Conservation (phyloP, 2,113 vertebrate genomes). For the Polypterus bichir region DNA sequence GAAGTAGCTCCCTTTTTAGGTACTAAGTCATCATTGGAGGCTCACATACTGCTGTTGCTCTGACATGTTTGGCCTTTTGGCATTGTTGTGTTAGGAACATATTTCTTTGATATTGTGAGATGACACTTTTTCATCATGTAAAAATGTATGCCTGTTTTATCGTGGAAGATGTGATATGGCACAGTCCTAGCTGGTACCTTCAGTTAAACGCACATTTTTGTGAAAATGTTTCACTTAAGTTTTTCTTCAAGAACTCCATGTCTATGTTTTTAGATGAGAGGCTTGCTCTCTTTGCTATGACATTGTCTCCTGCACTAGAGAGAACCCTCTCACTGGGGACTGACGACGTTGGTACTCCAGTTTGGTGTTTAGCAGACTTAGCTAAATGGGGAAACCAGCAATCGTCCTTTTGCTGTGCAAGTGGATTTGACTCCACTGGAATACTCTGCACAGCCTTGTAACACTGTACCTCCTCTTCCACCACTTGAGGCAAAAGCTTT, state of each 20-base stretch:
- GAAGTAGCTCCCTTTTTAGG: too few species aligned
- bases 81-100: too few species aligned
- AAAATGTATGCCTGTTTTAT: too few species aligned
- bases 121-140: too few species aligned
- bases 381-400: constrained; percentile 15
- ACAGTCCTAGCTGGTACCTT: too few species aligned
- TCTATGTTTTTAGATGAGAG: constrained; percentile 16
- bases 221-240: constrained; percentile 8
- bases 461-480: constrained; percentile 8
- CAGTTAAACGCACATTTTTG: too few species aligned
- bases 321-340: constrained; percentile 14
- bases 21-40: too few species aligned
- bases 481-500: constrained; percentile 7
- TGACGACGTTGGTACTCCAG: constrained; percentile 15
- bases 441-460: constrained; percentile 4
- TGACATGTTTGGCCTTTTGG: too few species aligned
- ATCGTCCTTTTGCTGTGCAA: constrained; percentile 15
- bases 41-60: too few species aligned
- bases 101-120: too few species aligned
- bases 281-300: constrained; percentile 16
- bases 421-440: constrained; percentile 17
- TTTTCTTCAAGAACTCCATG: constrained; percentile 14
- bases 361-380: constrained; percentile 15
- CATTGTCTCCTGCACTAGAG: not conserved
- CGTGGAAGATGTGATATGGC: too few species aligned